Conservation (phyloP, 1,140 invertebrate species). For the Drosophila pandora region DNA sequence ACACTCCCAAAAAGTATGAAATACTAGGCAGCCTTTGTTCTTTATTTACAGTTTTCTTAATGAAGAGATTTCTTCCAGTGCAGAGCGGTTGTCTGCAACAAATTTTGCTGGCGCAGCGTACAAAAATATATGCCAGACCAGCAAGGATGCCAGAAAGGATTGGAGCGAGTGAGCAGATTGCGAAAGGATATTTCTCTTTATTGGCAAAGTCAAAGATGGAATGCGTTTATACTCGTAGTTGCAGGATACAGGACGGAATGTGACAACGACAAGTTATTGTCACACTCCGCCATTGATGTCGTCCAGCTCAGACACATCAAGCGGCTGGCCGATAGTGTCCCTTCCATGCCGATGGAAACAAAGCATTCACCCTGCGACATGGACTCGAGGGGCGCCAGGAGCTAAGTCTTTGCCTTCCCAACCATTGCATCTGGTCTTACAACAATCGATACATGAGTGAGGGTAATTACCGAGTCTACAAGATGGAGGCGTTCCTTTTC, state of each 20-base stretch:
- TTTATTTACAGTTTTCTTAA: too few species aligned
- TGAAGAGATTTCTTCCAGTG: not conserved
- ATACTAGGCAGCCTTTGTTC: not conserved
- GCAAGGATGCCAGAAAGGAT: constrained; percentile 29
- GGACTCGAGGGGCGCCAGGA: constrained; percentile 1
- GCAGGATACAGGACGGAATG: constrained; percentile 1
- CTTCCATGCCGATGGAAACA: not conserved
- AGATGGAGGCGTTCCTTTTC: constrained; percentile 42
- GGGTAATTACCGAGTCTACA: constrained; percentile 31
- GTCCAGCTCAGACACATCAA: not conserved
- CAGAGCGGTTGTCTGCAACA: constrained; percentile 29
- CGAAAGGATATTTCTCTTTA: constrained; percentile 57
- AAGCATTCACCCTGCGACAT: constrained; percentile 55
- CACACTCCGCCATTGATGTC: constrained; percentile 14
- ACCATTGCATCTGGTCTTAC: constrained; percentile 44
- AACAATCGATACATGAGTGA: constrained; percentile 32
- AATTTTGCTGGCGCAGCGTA: constrained; percentile 58
- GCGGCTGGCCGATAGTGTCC: too few species aligned
- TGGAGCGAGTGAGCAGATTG: constrained; percentile 11
- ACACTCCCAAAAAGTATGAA: not conserved
- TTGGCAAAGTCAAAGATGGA: constrained; percentile 60
- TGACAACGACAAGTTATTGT: constrained; percentile 43
- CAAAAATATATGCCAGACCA: constrained; percentile 54
- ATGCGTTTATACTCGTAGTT: constrained; percentile 36
- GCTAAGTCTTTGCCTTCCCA: constrained; percentile 19